A percentile compares a stretch with the other conserved stretches of the same genome.
These are phyloP conservation scores for Microplitis manilae DNA, from an alignment of 2,888 invertebrate species.

Conservation along the genomic window DNA sequence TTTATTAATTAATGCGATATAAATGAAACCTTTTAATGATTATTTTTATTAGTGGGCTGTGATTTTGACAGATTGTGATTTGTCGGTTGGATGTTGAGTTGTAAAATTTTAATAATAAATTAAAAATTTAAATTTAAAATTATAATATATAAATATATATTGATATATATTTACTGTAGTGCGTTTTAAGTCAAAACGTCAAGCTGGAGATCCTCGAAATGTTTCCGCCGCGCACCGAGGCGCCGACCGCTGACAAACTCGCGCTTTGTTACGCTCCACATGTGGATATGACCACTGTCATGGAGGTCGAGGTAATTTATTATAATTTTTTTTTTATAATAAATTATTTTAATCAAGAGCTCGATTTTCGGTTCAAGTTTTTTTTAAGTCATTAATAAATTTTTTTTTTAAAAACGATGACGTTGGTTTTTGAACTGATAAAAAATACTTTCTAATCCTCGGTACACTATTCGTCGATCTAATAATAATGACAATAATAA, in stretches of 20 bases:
- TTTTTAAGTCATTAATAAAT: neutral
- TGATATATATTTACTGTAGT: neutral
- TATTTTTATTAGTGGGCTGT: no score
- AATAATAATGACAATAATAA: neutral
- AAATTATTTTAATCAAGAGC: conserved; percentile 3
- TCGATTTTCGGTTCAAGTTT: neutral
- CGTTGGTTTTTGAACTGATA: neutral
- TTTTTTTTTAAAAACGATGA: neutral
- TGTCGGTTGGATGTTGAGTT: no score
- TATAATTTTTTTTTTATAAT: neutral
- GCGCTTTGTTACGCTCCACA: conserved; percentile 78
- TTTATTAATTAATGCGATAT: conserved; percentile 2
- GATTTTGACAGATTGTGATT: no score
- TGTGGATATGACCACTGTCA: conserved; percentile 83
- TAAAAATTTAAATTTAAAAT: neutral
- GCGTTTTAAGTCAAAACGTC: conserved; percentile 33
- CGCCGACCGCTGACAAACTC: conserved; percentile 73
- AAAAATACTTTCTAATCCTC: neutral
- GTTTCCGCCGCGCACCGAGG: conserved; percentile 71
- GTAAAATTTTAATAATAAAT: no score
- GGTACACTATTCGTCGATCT: neutral
- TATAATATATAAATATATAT: neutral
- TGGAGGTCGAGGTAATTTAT: conserved; percentile 80
- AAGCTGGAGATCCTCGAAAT: conserved; percentile 71
- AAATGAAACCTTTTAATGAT: neutral